Conservation (phyloP, 1,140 invertebrate genomes). For the Drosophila ambigua region DNA sequence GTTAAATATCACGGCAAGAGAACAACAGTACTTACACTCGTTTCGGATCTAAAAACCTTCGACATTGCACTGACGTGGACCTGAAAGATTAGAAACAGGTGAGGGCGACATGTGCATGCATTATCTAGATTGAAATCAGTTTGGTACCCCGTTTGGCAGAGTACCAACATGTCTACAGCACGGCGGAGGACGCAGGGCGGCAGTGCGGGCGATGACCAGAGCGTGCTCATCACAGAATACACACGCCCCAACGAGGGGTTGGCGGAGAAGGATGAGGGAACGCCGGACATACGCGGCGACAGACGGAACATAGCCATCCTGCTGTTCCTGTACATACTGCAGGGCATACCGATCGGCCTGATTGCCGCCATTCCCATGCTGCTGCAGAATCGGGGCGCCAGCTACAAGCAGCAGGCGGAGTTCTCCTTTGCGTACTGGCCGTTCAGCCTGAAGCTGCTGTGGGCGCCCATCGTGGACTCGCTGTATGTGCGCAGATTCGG, state of each 20-base stretch:
- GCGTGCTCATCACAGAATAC: conserved; percentile 21
- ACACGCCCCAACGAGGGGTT: not conserved
- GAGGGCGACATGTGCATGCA: conserved; percentile 8
- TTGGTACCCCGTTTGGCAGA: not conserved
- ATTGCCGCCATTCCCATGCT: conserved; percentile 97
- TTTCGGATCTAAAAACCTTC: conserved; percentile 4
- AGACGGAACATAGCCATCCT: conserved; percentile 92
- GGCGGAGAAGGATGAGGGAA: conserved; percentile 39
- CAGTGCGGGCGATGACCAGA: conserved; percentile 15
- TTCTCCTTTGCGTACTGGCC: conserved; percentile 99
- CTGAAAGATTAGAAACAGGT: conserved; percentile 33
- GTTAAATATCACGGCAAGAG: not conserved
- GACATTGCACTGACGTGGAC: conserved; percentile 38
- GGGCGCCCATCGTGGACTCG: conserved; percentile 99
- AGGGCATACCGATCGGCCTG: conserved; percentile 98
- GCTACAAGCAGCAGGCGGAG: conserved; percentile 97
- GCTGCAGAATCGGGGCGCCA: conserved; percentile 94
- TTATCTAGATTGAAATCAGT: not conserved
- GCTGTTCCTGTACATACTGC: conserved; percentile 96
- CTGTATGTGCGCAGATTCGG: conserved; percentile 93
- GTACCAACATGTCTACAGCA: conserved; percentile 30
- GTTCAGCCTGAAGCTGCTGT: conserved; percentile 98
- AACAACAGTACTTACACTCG: not conserved
- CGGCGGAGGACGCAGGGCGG: conserved; percentile 20
- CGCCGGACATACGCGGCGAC: conserved; percentile 88